These are phyloP conservation scores for Mus minutoides DNA, from an alignment of 2,797 vertebrate species.

Conservation along the genomic window DNA sequence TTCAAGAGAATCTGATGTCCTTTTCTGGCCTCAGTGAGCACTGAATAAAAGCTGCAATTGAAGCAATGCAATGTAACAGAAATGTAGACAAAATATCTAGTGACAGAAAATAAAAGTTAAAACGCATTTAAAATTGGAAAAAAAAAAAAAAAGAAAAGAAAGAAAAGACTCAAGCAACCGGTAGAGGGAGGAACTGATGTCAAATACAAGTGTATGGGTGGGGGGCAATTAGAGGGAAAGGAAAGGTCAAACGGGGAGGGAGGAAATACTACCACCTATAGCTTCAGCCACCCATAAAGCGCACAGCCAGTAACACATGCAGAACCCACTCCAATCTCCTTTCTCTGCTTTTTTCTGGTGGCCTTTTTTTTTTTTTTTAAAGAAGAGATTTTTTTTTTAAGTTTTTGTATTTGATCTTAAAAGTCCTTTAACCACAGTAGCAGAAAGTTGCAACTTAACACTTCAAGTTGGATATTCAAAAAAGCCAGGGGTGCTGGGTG, in stretches of 20 bases:
- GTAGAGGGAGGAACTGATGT: neutral
- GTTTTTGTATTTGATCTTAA: neutral
- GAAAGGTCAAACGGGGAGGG: neutral
- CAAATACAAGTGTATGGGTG: neutral
- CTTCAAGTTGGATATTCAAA: neutral
- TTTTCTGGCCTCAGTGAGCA: neutral
- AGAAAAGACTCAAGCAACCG: neutral
- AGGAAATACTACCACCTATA: neutral
- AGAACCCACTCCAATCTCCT: neutral
- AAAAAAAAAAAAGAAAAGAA: neutral
- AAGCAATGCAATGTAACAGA: neutral
- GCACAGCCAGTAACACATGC: neutral
- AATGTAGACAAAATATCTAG: neutral
- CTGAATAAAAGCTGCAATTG: neutral
- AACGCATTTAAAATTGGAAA: neutral
- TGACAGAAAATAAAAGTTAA: neutral
- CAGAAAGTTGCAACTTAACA: neutral
- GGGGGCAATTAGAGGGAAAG: neutral
- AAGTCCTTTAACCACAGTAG: neutral
- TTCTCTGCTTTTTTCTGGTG: neutral
- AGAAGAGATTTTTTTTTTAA: slow-evolving; percentile 33
- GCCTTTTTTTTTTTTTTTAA: neutral
- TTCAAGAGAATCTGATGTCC: neutral
- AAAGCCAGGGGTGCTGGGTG: no score
- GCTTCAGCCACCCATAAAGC: neutral